Evolutionary conservation across 2,113 vertebrate species (phyloP), one percentile per base, ranked within the genome.

Genomic region (Odontesthes bonariensis): DNA sequence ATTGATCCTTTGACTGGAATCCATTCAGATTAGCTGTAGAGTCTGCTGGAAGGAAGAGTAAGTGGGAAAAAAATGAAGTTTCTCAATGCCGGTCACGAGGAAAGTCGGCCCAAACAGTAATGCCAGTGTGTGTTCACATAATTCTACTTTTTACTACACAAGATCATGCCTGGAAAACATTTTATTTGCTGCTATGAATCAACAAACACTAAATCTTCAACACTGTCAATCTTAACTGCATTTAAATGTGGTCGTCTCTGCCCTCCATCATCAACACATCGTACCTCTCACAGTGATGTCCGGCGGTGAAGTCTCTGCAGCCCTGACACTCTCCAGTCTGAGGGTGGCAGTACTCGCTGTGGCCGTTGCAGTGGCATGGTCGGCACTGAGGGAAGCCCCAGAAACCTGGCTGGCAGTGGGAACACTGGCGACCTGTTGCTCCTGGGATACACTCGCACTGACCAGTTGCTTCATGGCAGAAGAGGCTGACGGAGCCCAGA

Each of bases 381-480:
- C 96, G 93, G 88, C 98, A 99, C 47, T 87, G 93, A 0, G 98
- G 98, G 86, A 98, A 99, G 60, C 97, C 97, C 98, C 98, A 99
- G 88, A 95, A 95, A 1, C 95, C 94, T 0, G 95, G 96, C 69
- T 96, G 89, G 83, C 98, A 99, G 65, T 86, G 93, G 87, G 97
- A 95, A 6, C 98, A 99, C 57, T 96, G 96, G 33, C 96, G 96
- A 6, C 96, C 91, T 0, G 94, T 94, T 44, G 95, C 95, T 0
- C 97, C 97, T 0, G 94, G 92, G 59, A 96, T 93, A 64, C 98
- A 99, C 47, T 87, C 86, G 38, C 98, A 99, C 94, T 97, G 96
- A 12, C 98, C 98, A 0, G 96, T 97, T 14, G 94, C 79, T 0
- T 93, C 85, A 0, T 98, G 90, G 0, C 98, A 99, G 93, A 98